Evolutionary conservation across 2,888 invertebrate species (phyloP), one percentile per base, ranked within the genome.

Genomic region (Clostera curtula): DNA sequence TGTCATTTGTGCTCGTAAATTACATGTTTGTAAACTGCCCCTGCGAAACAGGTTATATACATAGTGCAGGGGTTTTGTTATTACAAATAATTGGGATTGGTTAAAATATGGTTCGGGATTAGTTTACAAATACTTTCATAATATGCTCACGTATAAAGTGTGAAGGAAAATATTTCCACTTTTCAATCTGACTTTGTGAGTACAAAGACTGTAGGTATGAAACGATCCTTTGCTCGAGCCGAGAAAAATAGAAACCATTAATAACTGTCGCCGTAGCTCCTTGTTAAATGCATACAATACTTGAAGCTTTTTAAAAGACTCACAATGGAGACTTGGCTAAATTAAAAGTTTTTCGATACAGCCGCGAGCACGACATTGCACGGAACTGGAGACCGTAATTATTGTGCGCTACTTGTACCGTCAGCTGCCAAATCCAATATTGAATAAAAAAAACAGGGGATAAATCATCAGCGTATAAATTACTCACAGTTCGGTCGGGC

Each of bases 241-340:
- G 73, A 77, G 82, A 79, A 79, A 80, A 82, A 83, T 83, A 79
- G 82, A 73, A 71, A 51, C 73, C 80, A 83, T 83, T 80, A 75
- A 80, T 82, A 82, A 61, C 79, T 79, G 80, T 82, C 80, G 62
- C 69, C 44, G 61, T 52, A 61, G 67, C 68, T 79, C 76, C 82
- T 83, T 82, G 82, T 82, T 83, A 82, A 77, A 80, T 79, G 82
- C 82, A 83, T 82, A 82, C 82, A 83, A 83, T 83, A 82, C 80
- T 79, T 69, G 77, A 66, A 72, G 75, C 76, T 79, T 80, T 83
- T 79, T 77, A 80, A 73, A 82, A 79, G 75, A 73, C 74, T 70
- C 67, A 82, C 80, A 82, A 82, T 70, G 60, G 76, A 61, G 65
- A 72, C 77, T 77, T 80, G 79, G 83, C 83, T 82, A 83, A 83